A percentile compares a stretch with the other conserved stretches of the same genome.
Conservation (phyloP, 1,140 invertebrate species). For the Bombus superbus region DNA sequence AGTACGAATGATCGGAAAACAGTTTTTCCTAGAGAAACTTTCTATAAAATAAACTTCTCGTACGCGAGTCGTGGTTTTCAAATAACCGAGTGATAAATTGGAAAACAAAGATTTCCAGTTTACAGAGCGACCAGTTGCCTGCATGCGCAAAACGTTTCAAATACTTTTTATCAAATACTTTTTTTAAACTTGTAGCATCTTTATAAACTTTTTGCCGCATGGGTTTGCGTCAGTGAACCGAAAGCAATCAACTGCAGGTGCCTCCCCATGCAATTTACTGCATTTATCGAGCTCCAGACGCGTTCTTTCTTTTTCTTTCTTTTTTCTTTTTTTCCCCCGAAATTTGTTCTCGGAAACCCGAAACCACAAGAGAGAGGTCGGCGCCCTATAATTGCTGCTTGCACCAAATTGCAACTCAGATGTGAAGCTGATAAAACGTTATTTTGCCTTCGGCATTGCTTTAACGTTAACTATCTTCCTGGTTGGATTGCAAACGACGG, state of each 20-base stretch:
- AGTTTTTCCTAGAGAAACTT: too few species aligned
- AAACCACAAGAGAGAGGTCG: constrained; percentile 39
- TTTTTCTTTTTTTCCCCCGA: neutral
- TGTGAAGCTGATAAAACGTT: constrained; percentile 8
- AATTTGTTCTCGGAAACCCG: constrained; percentile 45
- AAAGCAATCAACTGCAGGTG: constrained; percentile 31
- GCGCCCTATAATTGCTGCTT: constrained; percentile 38
- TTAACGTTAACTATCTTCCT: neutral
- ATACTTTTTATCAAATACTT: neutral
- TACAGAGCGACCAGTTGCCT: too few species aligned
- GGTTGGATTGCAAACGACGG: neutral
- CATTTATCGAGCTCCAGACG: constrained; percentile 36
- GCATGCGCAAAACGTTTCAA: too few species aligned
- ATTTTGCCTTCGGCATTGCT: neutral
- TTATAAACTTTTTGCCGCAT: neutral
- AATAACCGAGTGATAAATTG: neutral
- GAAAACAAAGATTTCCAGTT: neutral
- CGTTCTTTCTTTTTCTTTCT: constrained; percentile 8
- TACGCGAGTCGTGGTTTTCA: neutral
- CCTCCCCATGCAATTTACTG: constrained; percentile 37
- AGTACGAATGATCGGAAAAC: too few species aligned
- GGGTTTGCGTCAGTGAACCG: neutral
- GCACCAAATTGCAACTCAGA: constrained; percentile 3
- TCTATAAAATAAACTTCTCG: too few species aligned
- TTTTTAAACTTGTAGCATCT: neutral